Base-by-base conservation (phyloP, 2,888 invertebrate species). In the Sphaerolaimus hirsutus region DNA sequence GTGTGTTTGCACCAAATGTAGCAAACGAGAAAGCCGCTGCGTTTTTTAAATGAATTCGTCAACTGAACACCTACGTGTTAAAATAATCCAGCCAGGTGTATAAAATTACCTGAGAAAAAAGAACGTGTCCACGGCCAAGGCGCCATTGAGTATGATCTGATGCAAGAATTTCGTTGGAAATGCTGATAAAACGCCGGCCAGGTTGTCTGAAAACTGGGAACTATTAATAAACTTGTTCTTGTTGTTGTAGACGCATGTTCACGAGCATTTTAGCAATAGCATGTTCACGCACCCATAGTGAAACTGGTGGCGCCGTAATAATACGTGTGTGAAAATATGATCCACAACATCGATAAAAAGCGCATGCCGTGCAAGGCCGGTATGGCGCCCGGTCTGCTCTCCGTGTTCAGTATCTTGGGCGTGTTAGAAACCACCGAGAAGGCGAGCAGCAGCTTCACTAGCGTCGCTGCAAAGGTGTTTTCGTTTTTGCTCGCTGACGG, bases 281-380 rank as follows among this genome's bases (percentile, higher is more conserved):
- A 44, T 12, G 7, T 10, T 19, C 46, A 46, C 37, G 19, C 29
- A 55, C 53, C 55, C 1, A 55, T 58, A 21, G 58, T 60, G 40
- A 61, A 45, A 48, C 54, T 54, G 2, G 54, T 53, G 22, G 55
- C 58, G 48, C 60, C 58, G 46, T 61, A 64, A 45, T 64, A 62
- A 49, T 64, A 64, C 2, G 69, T 66, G 52, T 75, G 74, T 1
- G 68, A 69, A 48, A 70, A 56, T 40, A 74, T 68, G 23, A 74
- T 71, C 72, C 74, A 74, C 25, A 68, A 52, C 70, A 74, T 72
- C 21, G 70, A 67, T 22, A 74, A 58, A 51, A 72, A 70, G 51
- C 70, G 63, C 12, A 73, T 47, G 1, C 73, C 72, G 51, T 72
- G 71, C 17, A 74, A 61, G 2, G 63, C 58, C 0, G 59, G 52